Evolutionary conservation across 2,888 invertebrate genomes (phyloP).

Genomic region (Congeria kusceri): DNA sequence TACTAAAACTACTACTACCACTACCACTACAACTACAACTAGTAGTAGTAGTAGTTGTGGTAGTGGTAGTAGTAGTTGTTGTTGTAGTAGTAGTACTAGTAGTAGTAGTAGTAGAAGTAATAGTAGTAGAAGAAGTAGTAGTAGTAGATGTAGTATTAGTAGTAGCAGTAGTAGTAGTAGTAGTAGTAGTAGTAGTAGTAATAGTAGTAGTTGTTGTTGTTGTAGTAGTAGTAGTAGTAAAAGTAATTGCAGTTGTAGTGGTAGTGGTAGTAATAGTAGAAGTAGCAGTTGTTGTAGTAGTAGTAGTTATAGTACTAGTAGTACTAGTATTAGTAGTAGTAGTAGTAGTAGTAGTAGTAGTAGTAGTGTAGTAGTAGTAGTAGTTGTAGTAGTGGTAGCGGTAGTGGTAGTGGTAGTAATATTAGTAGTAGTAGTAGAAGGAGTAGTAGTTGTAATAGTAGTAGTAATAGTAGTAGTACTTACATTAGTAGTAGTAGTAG

Average conservation of each 20-base stretch:
- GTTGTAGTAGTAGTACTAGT: constrained; percentile 33
- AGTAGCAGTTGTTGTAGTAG: constrained; percentile 42
- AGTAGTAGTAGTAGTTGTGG: too few relatives aligned
- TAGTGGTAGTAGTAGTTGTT: too few relatives aligned
- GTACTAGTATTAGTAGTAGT: too few relatives aligned
- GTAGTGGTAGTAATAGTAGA: constrained; percentile 31
- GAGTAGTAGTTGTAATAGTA: constrained; percentile 31
- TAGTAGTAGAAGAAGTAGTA: constrained; percentile 42
- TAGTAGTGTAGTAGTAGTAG: constrained; percentile 22
- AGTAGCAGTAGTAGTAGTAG: constrained; percentile 41
- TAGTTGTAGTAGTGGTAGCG: constrained; percentile 43
- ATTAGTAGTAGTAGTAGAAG: constrained; percentile 85
- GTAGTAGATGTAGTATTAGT: constrained; percentile 41
- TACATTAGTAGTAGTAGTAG: constrained; percentile 18
- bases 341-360: constrained; percentile 22
- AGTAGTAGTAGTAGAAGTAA: constrained; percentile 39
- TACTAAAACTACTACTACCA: not conserved
- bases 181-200: constrained; percentile 46
- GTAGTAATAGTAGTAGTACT: constrained; percentile 44
- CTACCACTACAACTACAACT: too few relatives aligned
- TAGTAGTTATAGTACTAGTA: too few relatives aligned
- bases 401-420: constrained; percentile 53
- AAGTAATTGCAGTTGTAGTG: constrained; percentile 34
- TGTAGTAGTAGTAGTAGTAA: constrained; percentile 38
- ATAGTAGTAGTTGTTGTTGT: constrained; percentile 35